Percentiles rank a stretch among this genome's conserved stretches.
These are phyloP conservation scores for Eupithecia abbreviata DNA, from an alignment of 2,888 invertebrate genomes.

Conservation along the genomic window DNA sequence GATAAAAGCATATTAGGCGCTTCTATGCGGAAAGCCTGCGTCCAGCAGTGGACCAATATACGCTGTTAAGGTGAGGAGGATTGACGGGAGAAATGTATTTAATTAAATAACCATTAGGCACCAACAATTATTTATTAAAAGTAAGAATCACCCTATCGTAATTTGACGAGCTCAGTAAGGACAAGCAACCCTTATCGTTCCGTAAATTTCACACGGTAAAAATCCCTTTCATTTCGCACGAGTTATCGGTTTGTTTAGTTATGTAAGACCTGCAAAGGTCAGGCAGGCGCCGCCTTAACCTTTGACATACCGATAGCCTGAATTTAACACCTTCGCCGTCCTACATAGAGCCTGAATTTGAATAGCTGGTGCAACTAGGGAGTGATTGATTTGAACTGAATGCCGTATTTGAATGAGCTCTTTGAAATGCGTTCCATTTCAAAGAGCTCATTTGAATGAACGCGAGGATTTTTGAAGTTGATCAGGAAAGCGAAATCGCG, in stretches of 20 bases:
- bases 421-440: too few species aligned
- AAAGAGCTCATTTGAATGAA: background rate
- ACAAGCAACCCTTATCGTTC: constrained; percentile 3
- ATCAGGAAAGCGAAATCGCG: background rate
- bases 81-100: too few species aligned
- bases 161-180: background rate
- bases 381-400: background rate
- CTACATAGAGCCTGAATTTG: background rate
- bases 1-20: too few species aligned
- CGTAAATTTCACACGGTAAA: constrained; percentile 7
- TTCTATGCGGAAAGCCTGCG: too few species aligned
- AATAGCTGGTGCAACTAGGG: background rate
- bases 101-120: background rate
- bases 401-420: background rate
- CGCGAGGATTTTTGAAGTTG: background rate
- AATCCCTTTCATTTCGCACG: constrained; percentile 20
- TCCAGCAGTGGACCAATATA: too few species aligned
- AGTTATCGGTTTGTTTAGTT: constrained; percentile 35
- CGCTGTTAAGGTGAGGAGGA: too few species aligned
- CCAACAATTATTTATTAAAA: background rate
- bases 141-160: background rate
- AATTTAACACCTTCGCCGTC: background rate
- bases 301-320: constrained; percentile 23
- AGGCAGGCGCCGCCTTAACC: constrained; percentile 34
- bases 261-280: constrained; percentile 44